phyloP scores from a whole-genome alignment of 2,888 invertebrate species.

The Torymus aiolomorphi region DNA sequence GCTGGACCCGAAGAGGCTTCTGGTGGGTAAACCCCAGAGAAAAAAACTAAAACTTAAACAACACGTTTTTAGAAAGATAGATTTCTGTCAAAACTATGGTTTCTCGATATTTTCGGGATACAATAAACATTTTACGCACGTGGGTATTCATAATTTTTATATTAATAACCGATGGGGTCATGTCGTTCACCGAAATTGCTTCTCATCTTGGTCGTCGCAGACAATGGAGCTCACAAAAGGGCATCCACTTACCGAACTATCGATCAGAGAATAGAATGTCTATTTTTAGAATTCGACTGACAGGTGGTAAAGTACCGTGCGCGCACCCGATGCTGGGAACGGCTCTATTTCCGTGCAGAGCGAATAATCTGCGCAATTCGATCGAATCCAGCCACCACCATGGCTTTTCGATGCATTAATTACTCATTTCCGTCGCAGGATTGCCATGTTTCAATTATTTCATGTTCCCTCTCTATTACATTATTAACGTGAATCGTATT shows the following conservation, averaged over 20 bases:
- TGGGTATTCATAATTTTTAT: no score
- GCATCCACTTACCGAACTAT: conserved; percentile 35
- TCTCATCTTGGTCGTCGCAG: background rate
- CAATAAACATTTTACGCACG: no score
- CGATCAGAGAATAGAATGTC: conserved; percentile 37
- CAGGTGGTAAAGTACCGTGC: conserved; percentile 43
- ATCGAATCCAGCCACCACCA: no score
- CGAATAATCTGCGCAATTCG: background rate
- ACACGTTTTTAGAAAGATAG: no score
- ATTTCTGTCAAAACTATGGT: no score
- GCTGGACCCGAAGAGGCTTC: no score
- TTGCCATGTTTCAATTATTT: conserved; percentile 31
- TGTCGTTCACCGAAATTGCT: background rate
- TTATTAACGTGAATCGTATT: background rate
- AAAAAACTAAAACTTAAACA: no score
- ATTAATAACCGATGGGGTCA: no score
- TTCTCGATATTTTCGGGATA: no score
- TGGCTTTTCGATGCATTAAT: conserved; percentile 53
- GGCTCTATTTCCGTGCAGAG: conserved; percentile 42
- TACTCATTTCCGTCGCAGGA: conserved; percentile 56
- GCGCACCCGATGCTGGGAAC: conserved; percentile 39
- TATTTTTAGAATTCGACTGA: conserved; percentile 57
- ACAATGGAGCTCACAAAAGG: conserved; percentile 9
- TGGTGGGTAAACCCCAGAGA: no score
- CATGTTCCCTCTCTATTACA: background rate